phyloP scores from a whole-genome alignment of 2,113 vertebrate genomes.

The Pterophyllum scalare region DNA sequence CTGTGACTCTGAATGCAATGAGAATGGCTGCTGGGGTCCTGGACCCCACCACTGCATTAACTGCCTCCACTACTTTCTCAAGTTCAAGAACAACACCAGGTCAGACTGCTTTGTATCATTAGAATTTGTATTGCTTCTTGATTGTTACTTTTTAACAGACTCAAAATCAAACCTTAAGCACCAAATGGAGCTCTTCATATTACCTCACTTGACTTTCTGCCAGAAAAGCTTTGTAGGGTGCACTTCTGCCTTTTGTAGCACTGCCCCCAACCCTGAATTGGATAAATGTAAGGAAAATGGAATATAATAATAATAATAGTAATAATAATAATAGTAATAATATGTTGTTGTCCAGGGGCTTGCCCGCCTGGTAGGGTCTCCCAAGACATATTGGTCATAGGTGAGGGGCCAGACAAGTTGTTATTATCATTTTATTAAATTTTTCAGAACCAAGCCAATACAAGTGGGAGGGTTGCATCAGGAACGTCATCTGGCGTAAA shows the following conservation, averaged over 20 bases:
- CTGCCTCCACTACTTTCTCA: constrained; percentile 97
- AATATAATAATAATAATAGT: too few relatives aligned
- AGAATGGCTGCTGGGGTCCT: constrained; percentile 94
- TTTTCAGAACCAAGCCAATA: neutral
- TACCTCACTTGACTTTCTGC: neutral
- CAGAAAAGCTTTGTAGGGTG: neutral
- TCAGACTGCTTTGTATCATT: constrained; percentile 52
- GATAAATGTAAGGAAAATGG: too few relatives aligned
- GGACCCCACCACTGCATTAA: constrained; percentile 97
- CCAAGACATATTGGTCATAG: too few relatives aligned
- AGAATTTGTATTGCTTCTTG: neutral
- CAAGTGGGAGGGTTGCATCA: neutral
- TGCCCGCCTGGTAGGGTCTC: too few relatives aligned
- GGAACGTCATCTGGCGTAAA: neutral
- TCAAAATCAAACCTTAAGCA: neutral
- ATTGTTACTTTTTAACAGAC: neutral
- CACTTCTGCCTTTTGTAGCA: neutral
- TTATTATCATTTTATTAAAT: too few relatives aligned
- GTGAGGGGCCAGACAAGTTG: too few relatives aligned
- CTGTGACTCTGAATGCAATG: constrained; percentile 94
- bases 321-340: too few relatives aligned
- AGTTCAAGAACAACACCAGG: constrained; percentile 98
- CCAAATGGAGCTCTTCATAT: neutral
- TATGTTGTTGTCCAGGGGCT: too few relatives aligned
- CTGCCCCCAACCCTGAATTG: neutral